Evolutionary conservation across 2,797 vertebrate species (phyloP).

Genomic region (Pachyuromys duprasi): DNA sequence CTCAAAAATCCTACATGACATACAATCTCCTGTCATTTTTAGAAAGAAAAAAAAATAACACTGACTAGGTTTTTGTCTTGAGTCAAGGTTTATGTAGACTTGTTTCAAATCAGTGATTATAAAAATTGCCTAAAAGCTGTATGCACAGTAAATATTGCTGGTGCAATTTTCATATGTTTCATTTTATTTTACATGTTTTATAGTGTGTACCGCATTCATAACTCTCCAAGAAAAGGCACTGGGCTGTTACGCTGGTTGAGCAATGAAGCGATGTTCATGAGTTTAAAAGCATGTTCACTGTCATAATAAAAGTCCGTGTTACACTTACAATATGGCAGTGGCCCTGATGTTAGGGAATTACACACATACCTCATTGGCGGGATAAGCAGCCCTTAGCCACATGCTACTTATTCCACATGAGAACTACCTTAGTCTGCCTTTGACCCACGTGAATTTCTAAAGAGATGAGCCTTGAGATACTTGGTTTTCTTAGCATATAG

Average conservation of each 20-base stretch:
- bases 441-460: neutral
- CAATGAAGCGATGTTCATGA: conserved; percentile 3
- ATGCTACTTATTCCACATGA: neutral
- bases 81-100: conserved; percentile 21
- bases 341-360: neutral
- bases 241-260: neutral
- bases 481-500: conserved; percentile 29
- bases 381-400: neutral
- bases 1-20: neutral
- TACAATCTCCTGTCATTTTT: neutral
- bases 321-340: neutral
- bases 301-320: conserved; percentile 31
- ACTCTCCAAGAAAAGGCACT: neutral
- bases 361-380: neutral
- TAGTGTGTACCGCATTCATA: neutral
- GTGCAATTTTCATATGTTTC: neutral
- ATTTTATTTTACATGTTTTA: neutral
- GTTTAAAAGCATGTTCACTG: conserved; percentile 37
- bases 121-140: neutral
- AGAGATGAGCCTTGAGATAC: conserved; percentile 11
- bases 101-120: conserved; percentile 54
- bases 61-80: neutral
- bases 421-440: neutral
- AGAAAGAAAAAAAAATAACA: neutral
- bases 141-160: neutral